These are phyloP conservation scores for Lethrus apterus DNA, from an alignment of 1,140 invertebrate genomes.

Conservation along the genomic window DNA sequence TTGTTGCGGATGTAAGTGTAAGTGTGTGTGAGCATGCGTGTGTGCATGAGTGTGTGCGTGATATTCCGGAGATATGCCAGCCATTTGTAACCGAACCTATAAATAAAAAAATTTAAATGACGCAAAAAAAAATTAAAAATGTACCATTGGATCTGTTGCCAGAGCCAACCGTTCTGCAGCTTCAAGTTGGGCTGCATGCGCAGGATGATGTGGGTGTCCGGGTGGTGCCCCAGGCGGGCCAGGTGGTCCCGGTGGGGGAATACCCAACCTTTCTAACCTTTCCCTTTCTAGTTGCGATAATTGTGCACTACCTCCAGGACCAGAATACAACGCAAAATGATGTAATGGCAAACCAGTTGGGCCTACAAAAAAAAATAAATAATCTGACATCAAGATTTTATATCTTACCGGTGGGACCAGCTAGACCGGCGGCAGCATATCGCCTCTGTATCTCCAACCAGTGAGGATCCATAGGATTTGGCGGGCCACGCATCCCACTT, in stretches of 20 bases:
- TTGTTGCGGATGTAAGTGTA: conserved; percentile 79
- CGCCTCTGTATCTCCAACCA: conserved; percentile 65
- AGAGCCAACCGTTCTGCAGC: conserved; percentile 61
- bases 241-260: conserved; percentile 50
- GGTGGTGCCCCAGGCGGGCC: conserved; percentile 43
- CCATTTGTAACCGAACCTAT: conserved; percentile 74
- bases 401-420: conserved; percentile 28
- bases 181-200: conserved; percentile 38
- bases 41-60: conserved; percentile 78
- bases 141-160: conserved; percentile 62
- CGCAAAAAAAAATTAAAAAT: conserved; percentile 31
- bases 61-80: conserved; percentile 71
- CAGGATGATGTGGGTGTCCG: conserved; percentile 29
- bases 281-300: conserved; percentile 79
- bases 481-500: conserved; percentile 42
- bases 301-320: conserved; percentile 48
- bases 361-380: conserved; percentile 16
- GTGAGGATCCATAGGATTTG: conserved; percentile 73
- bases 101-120: too few species aligned
- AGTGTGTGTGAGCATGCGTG: conserved; percentile 85
- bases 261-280: conserved; percentile 72
- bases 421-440: conserved; percentile 36
- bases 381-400: too few species aligned
- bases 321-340: conserved; percentile 44
- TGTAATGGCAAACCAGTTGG: conserved; percentile 37